Evolutionary conservation across 2,797 vertebrate species (phyloP).

Genomic region (Erpetoichthys calabaricus): DNA sequence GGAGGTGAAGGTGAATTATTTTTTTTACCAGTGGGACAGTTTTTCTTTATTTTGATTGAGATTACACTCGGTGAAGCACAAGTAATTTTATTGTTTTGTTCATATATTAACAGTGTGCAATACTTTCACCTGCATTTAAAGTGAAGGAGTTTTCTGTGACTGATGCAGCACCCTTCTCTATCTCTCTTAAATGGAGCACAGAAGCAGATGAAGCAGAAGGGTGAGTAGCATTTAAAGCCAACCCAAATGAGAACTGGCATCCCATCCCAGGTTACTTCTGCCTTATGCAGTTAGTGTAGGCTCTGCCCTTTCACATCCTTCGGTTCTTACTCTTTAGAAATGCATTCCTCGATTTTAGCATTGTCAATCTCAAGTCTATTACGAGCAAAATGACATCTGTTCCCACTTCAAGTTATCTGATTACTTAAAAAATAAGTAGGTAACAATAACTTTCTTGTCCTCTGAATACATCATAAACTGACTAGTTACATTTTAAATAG

Average conservation of each 20-base stretch:
- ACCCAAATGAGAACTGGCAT: conserved; percentile 2
- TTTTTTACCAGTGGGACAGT: conserved; percentile 1
- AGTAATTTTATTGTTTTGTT: conserved; percentile 4
- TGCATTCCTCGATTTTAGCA: too few relatives aligned
- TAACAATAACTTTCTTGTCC: too few relatives aligned
- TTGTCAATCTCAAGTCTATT: too few relatives aligned
- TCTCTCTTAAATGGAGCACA: conserved; percentile 53
- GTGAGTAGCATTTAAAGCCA: conserved; percentile 30
- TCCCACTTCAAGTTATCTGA: too few relatives aligned
- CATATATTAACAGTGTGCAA: conserved; percentile 45
- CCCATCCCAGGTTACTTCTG: background rate
- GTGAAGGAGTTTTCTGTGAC: conserved; percentile 60
- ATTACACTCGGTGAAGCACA: background rate
- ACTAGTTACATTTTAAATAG: too few relatives aligned
- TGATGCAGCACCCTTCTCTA: conserved; percentile 52
- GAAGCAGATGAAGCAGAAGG: conserved; percentile 54
- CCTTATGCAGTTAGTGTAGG: too few relatives aligned
- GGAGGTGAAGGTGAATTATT: too few relatives aligned
- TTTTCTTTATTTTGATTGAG: background rate
- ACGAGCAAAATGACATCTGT: too few relatives aligned
- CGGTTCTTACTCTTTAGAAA: too few relatives aligned
- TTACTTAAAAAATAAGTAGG: too few relatives aligned
- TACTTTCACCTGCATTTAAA: conserved; percentile 60
- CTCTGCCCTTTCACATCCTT: too few relatives aligned
- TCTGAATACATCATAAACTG: too few relatives aligned